phyloP scores from a whole-genome alignment of 2,797 vertebrate genomes.

The Parotocinclus haroldoi region DNA sequence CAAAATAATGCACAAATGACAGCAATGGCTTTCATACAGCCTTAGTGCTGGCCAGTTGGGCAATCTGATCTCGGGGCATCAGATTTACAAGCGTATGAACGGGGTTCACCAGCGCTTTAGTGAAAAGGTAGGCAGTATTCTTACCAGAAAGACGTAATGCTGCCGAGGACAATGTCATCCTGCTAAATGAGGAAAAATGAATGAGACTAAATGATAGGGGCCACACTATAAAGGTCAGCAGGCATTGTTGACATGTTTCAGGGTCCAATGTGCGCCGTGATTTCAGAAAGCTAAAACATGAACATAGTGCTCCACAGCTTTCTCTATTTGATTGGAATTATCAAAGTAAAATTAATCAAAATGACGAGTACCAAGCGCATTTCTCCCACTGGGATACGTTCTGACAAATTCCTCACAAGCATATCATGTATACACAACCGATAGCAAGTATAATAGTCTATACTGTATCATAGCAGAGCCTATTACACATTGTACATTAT shows the following conservation, averaged over 20 bases:
- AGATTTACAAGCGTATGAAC: slow-evolving; percentile 33
- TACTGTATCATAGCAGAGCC: too few relatives aligned
- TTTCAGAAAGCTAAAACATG: neutral
- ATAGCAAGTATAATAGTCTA: too few relatives aligned
- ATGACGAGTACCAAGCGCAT: too few relatives aligned
- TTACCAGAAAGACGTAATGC: slow-evolving; percentile 50
- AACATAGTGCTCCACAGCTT: neutral
- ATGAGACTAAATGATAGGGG: slow-evolving; percentile 35
- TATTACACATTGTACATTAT: too few relatives aligned
- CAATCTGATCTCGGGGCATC: slow-evolving; percentile 14
- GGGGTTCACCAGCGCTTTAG: neutral
- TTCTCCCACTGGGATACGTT: too few relatives aligned
- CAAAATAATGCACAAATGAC: slow-evolving; percentile 15
- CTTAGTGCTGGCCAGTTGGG: slow-evolving; percentile 12
- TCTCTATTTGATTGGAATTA: neutral
- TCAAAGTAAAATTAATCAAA: too few relatives aligned
- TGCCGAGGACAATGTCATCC: slow-evolving; percentile 47
- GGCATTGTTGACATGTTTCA: slow-evolving; percentile 30
- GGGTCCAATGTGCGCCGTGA: neutral
- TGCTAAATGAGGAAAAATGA: slow-evolving; percentile 50
- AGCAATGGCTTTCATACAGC: slow-evolving; percentile 7
- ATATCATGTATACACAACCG: too few relatives aligned
- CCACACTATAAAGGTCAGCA: slow-evolving; percentile 48
- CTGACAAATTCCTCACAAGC: too few relatives aligned
- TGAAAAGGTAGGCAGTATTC: slow-evolving; percentile 19